Base-by-base conservation (phyloP, 37 sponge, comb jelly and placozoan species). In the Corticium candelabrum region DNA sequence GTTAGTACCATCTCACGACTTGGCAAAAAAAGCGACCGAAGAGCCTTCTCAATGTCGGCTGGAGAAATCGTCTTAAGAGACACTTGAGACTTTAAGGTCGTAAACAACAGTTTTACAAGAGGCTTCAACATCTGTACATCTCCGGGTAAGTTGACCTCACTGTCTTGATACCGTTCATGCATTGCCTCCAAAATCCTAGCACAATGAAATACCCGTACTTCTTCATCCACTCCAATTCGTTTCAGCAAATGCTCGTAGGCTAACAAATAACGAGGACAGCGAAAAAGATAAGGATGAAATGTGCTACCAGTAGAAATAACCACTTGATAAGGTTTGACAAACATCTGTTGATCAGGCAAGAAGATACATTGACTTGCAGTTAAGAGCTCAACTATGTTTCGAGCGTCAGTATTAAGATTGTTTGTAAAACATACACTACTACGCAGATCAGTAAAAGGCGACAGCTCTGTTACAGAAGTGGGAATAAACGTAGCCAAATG, bases 71-170 rank as follows among this genome's bases (percentile, higher is more conserved):
- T n/a, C n/a, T n/a, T n/a, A n/a, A 50, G 15, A 50, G 62, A 50
- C 62, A 50, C 62, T 50, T 50, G 15, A 27, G 11, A 11, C 21
- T n/a, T n/a, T n/a, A n/a, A 21, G 11, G 21, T 27, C 21, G 62
- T 50, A 50, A 50, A 50, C 62, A 50, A 50, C 62, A 50, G 62
- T 50, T 50, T 50, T n/a, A n/a, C n/a, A n/a, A n/a, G n/a, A n/a
- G n/a, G n/a, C n/a, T n/a, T n/a, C n/a, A n/a, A n/a, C n/a, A n/a
- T n/a, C n/a, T n/a, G n/a, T n/a, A n/a, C n/a, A n/a, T n/a, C n/a
- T n/a, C n/a, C n/a, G n/a, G n/a, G n/a, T n/a, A n/a, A n/a, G n/a
- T 50, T 50, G 21, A 50, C 15, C 21, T 50, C 62, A 50, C 21
- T 50, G 11, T 50, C 62, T 50, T 50, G 11, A 21, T 50, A 27